Evolutionary conservation across 2,888 invertebrate genomes (phyloP), one percentile per base, ranked within the genome.

Genomic region (Mesoligia furuncula): DNA sequence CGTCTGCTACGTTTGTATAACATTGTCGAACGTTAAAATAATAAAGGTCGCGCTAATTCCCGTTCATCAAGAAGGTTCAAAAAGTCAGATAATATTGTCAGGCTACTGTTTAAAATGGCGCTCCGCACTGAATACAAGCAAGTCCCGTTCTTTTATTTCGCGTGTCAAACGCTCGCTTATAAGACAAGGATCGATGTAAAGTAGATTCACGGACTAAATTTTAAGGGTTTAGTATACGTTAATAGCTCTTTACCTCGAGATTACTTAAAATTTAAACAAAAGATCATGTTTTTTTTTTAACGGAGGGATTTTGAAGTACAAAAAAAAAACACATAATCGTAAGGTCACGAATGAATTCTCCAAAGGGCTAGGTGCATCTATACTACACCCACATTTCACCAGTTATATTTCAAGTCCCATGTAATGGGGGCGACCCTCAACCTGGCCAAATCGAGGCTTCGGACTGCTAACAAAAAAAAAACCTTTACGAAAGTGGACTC

Each of bases 121-220:
- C 24, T 51, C 24, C 20, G n/a, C 54, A 17, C 8, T 8, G n/a
- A 45, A 27, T 57, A 75, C 27, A 20, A 45, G 0, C 5, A 39
- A 36, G n/a, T 5, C 5, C 7, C 0, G 24, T 11, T 42, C 5
- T 79, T 39, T 61, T 51, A 51, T 11, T 79, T 59, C 24, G 59
- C 79, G 59, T 51, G 79, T 1, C 24, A 42, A 51, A 51, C 48
- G 20, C 20, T 61, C 48, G 31, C 20, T 67, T 59, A 1, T 64
- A 5, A 48, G 11, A 13, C 4, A 67, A 61, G 7, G 9, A 79
- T 67, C 39, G 48, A 77, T 57, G 8, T 17, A 54, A n/a, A 68
- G 24, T 54, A 54, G 9, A 54, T 54, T 54, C 54, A 54, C 54
- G 24, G 54, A 51, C 20, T 20, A 20, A 51, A 20, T 51, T 51